Conservation (phyloP, 2,797 vertebrate species). For the Perodicticus potto region DNA sequence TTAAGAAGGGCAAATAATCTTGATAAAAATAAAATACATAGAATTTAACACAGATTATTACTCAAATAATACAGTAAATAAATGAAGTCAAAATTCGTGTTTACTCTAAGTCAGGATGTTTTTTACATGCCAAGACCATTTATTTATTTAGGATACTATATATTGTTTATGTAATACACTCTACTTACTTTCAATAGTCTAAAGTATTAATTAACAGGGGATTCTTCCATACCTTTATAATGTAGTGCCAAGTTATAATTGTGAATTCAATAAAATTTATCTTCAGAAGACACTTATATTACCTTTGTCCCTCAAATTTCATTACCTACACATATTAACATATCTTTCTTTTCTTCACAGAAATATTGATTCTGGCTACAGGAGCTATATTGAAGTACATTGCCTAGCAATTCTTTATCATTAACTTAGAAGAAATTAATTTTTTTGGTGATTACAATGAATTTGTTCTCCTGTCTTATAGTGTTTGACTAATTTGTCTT, state of each 20-base stretch:
- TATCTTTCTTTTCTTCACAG: neutral
- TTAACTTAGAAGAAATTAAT: constrained; percentile 23
- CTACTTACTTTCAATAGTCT: neutral
- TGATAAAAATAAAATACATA: neutral
- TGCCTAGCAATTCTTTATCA: constrained; percentile 33
- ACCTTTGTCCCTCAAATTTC: constrained; percentile 25
- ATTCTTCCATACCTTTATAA: neutral
- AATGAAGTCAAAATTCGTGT: neutral
- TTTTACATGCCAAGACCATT: constrained; percentile 34
- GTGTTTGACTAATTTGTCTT: constrained; percentile 29
- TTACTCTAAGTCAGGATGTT: constrained; percentile 36
- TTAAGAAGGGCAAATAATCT: neutral
- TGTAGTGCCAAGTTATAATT: neutral
- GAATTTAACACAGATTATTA: constrained; percentile 5
- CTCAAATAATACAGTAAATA: neutral
- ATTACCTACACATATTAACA: neutral
- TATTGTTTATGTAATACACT: neutral
- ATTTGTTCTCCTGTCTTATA: constrained; percentile 7
- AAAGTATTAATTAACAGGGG: neutral
- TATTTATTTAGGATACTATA: neutral
- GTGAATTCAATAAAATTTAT: neutral
- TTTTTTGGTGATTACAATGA: constrained; percentile 34
- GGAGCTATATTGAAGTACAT: constrained; percentile 19
- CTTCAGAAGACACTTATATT: neutral
- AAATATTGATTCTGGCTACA: neutral